Evolutionary conservation across 1,140 invertebrate species (phyloP), one percentile per base, ranked within the genome.

Genomic region (Apis laboriosa): DNA sequence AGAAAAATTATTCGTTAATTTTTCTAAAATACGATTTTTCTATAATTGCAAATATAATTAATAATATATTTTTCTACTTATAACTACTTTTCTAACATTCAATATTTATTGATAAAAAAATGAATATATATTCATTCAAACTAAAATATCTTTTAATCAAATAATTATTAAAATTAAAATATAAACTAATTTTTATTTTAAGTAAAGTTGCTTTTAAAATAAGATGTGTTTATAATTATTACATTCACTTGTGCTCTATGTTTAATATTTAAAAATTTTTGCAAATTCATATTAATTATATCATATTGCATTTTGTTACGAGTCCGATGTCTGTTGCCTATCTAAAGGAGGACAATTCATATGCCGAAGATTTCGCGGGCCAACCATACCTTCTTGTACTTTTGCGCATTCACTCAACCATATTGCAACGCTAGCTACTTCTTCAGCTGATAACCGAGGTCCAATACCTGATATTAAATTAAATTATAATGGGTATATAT

Each of bases 321-420:
- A 83, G 55, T 78, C 71, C 49, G 77, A 84, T 51, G 56, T 77
- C 53, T 77, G 73, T 81, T 84, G 87, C 64, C 84, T 85, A 17
- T 92, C 91, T 12, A 94, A 74, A 24, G 91, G 85, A 17, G 94
- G 94, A 85, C 94, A 94, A 5, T 93, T 89, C 12, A 91, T 86
- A 60, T 94, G 94, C 5, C 94, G 89, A 5, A 94, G 84, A 86
- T 94, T 94, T 77, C 94, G 89, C 9, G 94, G 93, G 4, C 93
- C 94, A 28, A 94, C 89, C 92, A 94, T 92, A 4, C 93, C 93
- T 53, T 91, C 90, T 64, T 94, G 94, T 58, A 92, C 87, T 77
- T 87, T 92, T 0, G 93, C 91, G 58, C 94, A 94, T 63, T 94
- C 93, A 1, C 86, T 91, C 87, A 94, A 87, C 94, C 94, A 94